Conservation (phyloP, 1,140 invertebrate genomes). For the Formica selysi region DNA sequence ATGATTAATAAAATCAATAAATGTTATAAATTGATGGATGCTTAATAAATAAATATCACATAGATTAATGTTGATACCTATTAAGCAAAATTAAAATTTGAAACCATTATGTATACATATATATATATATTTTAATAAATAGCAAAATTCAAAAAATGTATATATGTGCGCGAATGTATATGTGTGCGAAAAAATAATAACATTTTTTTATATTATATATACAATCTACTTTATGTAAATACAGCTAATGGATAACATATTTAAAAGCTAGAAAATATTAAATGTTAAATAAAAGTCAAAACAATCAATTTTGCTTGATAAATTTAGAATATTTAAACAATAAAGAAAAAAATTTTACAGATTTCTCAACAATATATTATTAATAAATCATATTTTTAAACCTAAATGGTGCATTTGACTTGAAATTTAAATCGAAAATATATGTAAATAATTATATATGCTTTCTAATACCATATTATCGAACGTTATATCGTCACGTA, state of each 20-base stretch:
- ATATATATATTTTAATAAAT: not conserved
- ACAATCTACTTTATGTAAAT: constrained; percentile 5
- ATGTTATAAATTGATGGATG: too few species aligned
- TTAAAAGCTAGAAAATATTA: not conserved
- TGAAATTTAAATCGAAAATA: not conserved
- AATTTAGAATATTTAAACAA: not conserved
- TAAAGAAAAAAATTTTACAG: not conserved
- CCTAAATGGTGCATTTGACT: not conserved
- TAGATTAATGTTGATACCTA: not conserved
- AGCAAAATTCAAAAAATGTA: not conserved
- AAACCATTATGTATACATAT: too few species aligned
- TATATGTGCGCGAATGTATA: not conserved
- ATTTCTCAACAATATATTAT: not conserved
- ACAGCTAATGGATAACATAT: not conserved
- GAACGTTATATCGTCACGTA: not conserved
- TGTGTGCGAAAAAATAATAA: not conserved
- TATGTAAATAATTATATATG: not conserved
- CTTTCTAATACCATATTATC: not conserved
- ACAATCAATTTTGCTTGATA: not conserved
- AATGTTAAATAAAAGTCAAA: not conserved
- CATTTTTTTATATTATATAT: not conserved
- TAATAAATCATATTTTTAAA: not conserved
- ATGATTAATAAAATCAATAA: too few species aligned
- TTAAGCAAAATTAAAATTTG: not conserved
- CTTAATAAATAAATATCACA: too few species aligned